Evolutionary conservation across 2,797 vertebrate genomes (phyloP), one percentile per base, ranked within the genome.

Genomic region (Otolemur crassicaudatus): DNA sequence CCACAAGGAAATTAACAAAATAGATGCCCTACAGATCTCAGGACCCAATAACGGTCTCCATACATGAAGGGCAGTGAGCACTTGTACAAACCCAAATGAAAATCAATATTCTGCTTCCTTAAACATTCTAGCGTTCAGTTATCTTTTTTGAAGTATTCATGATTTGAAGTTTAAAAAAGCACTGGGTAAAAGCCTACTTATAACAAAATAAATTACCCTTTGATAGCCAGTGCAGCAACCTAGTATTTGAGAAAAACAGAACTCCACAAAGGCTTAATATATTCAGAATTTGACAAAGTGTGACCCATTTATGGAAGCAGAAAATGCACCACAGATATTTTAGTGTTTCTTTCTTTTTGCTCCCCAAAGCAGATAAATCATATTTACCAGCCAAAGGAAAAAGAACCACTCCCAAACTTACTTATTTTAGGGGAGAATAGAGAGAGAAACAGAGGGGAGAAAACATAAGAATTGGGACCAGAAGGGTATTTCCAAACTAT

Each of bases 301-400:
- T 97, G 97, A 93, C 94, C 92, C 92, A 97, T 95, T 96, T 98
- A 92, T 56, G 19, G 82, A 92, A 92, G 88, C 90, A 95, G 94
- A 97, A 97, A 97, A 96, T 94, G 23, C 49, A 90, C 63, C 72
- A 61, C 73, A 81, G 73, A 3, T 69, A 92, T 87, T 80, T 83
- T 65, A 77, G 56, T 88, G 20, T 63, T 94, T 92, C 12, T 69
- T 70, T 72, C 70, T 86, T 70, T 67, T 60, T 70, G 2, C 27
- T 91, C 93, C 53, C 70, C 86, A 89, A 89, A 95, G 60, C 67
- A 84, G 72, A 95, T 95, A 96, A 95, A 94, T 97, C 86, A 94
- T 93, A 95, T 87, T 96, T 97, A 80, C 56, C 46, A 97, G 67
- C 16, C 3, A 87, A 89, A 91, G 65, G 87, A 92, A 91, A 91